A percentile compares a stretch with the other conserved stretches of the same genome.
Evolutionary conservation across 1,140 invertebrate genomes (phyloP).

Genomic region (Scaptomyza montana): DNA sequence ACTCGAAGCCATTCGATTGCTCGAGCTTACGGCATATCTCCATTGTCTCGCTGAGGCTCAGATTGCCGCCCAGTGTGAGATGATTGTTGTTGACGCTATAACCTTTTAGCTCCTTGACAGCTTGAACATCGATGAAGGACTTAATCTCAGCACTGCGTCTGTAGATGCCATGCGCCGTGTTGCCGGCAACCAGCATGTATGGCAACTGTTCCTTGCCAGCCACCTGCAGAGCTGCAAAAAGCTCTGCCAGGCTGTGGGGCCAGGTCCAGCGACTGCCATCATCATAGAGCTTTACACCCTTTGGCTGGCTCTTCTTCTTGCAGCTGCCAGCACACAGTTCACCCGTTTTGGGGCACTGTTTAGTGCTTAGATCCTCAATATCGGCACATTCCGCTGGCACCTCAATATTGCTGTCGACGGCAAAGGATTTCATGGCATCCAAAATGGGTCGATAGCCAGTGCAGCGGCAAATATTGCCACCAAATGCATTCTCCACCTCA

Average conservation of each 20-base stretch:
- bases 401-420: constrained; percentile 88
- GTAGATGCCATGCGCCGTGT: constrained; percentile 87
- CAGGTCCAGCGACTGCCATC: constrained; percentile 75
- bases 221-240: constrained; percentile 86
- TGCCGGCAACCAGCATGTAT: constrained; percentile 85
- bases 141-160: constrained; percentile 84
- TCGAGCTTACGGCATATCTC: constrained; percentile 85
- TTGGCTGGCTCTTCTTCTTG: constrained; percentile 49
- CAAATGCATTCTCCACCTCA: constrained; percentile 91
- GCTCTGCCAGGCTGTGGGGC: constrained; percentile 84
- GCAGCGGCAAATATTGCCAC: constrained; percentile 49
- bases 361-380: constrained; percentile 69
- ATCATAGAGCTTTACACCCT: constrained; percentile 53
- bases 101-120: constrained; percentile 86
- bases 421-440: constrained; percentile 86
- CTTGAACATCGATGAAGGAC: constrained; percentile 90
- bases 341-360: constrained; percentile 70
- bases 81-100: constrained; percentile 20
- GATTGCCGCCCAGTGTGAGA: constrained; percentile 87
- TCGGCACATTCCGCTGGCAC: constrained; percentile 83
- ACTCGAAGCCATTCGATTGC: constrained; percentile 84
- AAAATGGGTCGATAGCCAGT: too few relatives aligned
- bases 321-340: constrained; percentile 58
- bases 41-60: constrained; percentile 88
- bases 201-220: constrained; percentile 75